A percentile compares a stretch with the other conserved stretches of the same genome.
Conservation (phyloP, 2,113 vertebrate species). For the zebrafish (Danio rerio) region GRCz12tu NC_133190.1:19557001-19557500, state of each 20-base stretch:
- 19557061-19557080: not conserved
- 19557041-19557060: not conserved
- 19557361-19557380: too few species aligned
- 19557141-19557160: not conserved
- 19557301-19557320: too few species aligned
- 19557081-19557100: not conserved
- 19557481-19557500: too few species aligned
- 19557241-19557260: slow-evolving; percentile 65
- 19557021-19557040: not conserved
- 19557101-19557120: slow-evolving; percentile 1
- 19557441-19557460: too few species aligned
- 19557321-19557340: too few species aligned
- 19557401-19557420: too few species aligned
- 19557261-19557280: too few species aligned
- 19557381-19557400: too few species aligned
- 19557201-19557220: not conserved
- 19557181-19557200: not conserved
- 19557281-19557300: too few species aligned
- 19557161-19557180: not conserved
- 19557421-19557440: too few species aligned
- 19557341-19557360: too few species aligned
- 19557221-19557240: slow-evolving; percentile 29
- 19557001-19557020: not conserved
- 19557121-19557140: not conserved
- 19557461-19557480: too few species aligned